Evolutionary conservation across 2,113 vertebrate genomes (phyloP).

Genomic region (Ploceus nigricollis): DNA sequence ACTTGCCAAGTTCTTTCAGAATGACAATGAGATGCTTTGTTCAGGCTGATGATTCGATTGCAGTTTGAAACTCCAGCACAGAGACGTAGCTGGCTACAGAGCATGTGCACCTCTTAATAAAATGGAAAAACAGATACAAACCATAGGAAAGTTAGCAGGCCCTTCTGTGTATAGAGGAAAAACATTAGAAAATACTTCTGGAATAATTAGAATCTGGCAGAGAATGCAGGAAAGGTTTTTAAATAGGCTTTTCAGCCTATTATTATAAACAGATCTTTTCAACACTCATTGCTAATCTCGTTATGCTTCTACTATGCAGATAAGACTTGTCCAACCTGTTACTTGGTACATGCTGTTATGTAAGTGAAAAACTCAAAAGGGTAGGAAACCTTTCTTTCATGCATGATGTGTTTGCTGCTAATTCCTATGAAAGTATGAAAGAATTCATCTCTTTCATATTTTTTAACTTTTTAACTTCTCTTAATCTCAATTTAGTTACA

Average conservation of each 20-base stretch:
- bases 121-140: neutral
- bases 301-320: conserved; percentile 14
- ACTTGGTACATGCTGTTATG: neutral
- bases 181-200: neutral
- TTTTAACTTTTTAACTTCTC: neutral
- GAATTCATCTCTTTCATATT: neutral
- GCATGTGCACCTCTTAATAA: neutral
- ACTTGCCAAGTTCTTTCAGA: neutral
- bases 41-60: neutral
- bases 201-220: neutral
- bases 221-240: neutral
- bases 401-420: neutral
- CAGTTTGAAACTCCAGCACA: neutral
- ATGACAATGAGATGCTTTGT: conserved; percentile 34
- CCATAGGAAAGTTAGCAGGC: neutral
- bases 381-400: neutral
- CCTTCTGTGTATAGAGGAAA: neutral
- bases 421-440: neutral
- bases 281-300: conserved; percentile 26
- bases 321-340: conserved; percentile 34
- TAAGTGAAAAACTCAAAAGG: neutral
- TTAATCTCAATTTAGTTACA: neutral
- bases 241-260: neutral
- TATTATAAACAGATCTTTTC: conserved; percentile 8
- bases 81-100: neutral